Evolutionary conservation across 2,797 vertebrate genomes (phyloP).

Genomic region (Xyrichtys novacula): DNA sequence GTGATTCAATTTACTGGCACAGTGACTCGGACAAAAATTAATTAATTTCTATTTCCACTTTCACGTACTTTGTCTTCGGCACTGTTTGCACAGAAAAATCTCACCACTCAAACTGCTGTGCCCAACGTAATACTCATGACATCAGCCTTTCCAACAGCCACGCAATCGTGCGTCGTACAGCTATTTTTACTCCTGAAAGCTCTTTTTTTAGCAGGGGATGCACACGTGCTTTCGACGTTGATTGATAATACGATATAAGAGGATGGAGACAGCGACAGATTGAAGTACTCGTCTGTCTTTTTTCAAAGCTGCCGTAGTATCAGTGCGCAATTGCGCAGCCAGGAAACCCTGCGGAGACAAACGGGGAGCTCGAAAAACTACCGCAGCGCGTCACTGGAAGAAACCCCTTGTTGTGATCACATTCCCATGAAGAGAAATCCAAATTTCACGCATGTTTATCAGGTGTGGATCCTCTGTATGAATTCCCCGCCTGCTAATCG

Average conservation of each 20-base stretch:
- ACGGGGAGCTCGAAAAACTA: conserved; percentile 42
- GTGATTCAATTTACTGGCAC: conserved; percentile 2
- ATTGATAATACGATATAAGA: conserved; percentile 21
- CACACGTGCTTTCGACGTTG: conserved; percentile 2
- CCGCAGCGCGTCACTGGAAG: conserved; percentile 43
- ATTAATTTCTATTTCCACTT: not conserved
- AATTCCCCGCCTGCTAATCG: not conserved
- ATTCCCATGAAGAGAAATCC: conserved; percentile 32
- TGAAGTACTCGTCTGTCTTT: conserved; percentile 16
- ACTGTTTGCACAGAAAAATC: not conserved
- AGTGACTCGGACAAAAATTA: not conserved
- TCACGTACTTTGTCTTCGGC: not conserved
- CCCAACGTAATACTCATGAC: conserved; percentile 69
- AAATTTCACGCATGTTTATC: conserved; percentile 1
- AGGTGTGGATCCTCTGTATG: conserved; percentile 16
- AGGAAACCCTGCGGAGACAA: conserved; percentile 42
- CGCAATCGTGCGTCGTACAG: conserved; percentile 69
- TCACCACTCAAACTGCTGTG: conserved; percentile 39
- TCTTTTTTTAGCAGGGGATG: conserved; percentile 57
- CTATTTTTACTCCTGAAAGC: conserved; percentile 73
- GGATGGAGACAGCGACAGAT: conserved; percentile 7
- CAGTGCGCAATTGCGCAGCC: conserved; percentile 80
- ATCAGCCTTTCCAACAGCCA: conserved; percentile 61
- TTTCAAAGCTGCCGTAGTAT: conserved; percentile 47
- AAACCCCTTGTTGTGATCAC: conserved; percentile 32